Percentiles rank a stretch among this genome's conserved stretches.
phyloP scores from a whole-genome alignment of 1,140 invertebrate species.

The Heliothis subflexa region DNA sequence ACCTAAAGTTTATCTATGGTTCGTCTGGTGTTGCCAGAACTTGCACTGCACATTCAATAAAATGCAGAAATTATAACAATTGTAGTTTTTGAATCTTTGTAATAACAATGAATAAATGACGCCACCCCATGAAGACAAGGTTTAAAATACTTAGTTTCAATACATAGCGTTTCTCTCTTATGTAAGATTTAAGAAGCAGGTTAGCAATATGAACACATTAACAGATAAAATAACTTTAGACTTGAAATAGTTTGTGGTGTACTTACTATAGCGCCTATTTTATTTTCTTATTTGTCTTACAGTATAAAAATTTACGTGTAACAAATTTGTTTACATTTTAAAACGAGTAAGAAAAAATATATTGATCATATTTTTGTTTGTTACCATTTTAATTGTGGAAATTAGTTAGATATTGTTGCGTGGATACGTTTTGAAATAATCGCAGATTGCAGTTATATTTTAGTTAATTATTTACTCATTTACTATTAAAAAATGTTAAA shows the following conservation, averaged over 20 bases:
- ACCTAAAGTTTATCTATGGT: too few species aligned
- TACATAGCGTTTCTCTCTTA: conserved; percentile 9
- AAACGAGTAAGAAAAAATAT: too few species aligned
- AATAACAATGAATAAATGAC: neutral
- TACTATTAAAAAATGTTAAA: conserved; percentile 8
- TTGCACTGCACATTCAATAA: too few species aligned
- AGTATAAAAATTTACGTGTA: too few species aligned
- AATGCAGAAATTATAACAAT: too few species aligned
- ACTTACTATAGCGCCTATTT: neutral
- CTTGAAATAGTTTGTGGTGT: conserved; percentile 4
- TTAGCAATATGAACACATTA: conserved; percentile 13
- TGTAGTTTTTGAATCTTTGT: too few species aligned
- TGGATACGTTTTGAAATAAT: conserved; percentile 20
- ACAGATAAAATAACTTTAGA: neutral
- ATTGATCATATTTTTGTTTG: neutral
- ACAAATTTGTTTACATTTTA: too few species aligned
- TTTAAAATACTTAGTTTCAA: conserved; percentile 7
- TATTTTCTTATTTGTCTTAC: too few species aligned
- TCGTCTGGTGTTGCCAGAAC: too few species aligned
- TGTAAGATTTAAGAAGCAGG: conserved; percentile 5
- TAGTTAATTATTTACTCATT: neutral
- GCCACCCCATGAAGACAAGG: neutral
- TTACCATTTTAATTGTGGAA: neutral
- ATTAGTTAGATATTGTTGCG: neutral
- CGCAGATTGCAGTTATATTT: conserved; percentile 3